Evolutionary conservation across 2,888 invertebrate genomes (phyloP).

Genomic region (Metellina segmentata): DNA sequence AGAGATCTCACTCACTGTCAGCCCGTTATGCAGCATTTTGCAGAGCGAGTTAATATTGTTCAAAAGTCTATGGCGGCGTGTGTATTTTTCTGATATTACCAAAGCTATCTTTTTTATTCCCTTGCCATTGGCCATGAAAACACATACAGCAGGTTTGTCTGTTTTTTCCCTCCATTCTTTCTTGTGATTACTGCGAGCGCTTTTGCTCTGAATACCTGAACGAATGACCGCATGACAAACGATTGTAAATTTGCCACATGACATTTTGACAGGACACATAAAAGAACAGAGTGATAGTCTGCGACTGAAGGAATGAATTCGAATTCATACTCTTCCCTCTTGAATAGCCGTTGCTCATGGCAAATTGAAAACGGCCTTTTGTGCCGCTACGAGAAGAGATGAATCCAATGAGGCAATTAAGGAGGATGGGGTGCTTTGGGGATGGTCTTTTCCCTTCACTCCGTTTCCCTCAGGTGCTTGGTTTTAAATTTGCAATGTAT

Average conservation of each 20-base stretch:
- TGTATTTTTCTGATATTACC: slow-evolving; percentile 61
- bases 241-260: slow-evolving; percentile 75
- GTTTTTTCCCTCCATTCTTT: slow-evolving; percentile 2
- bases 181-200: not conserved
- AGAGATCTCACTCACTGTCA: slow-evolving; percentile 66
- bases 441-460: not conserved
- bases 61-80: slow-evolving; percentile 44
- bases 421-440: slow-evolving; percentile 2
- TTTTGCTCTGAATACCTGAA: slow-evolving; percentile 64
- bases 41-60: slow-evolving; percentile 57
- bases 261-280: slow-evolving; percentile 70
- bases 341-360: slow-evolving; percentile 49
- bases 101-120: slow-evolving; percentile 28
- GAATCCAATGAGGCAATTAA: slow-evolving; percentile 55
- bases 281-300: slow-evolving; percentile 68
- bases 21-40: slow-evolving; percentile 30
- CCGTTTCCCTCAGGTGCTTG: too few relatives aligned
- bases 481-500: too few relatives aligned
- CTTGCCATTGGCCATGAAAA: slow-evolving; percentile 44
- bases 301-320: slow-evolving; percentile 53
- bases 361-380: slow-evolving; percentile 67
- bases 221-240: slow-evolving; percentile 74
- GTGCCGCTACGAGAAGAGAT: not conserved
- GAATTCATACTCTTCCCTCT: slow-evolving; percentile 44
- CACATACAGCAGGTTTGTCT: slow-evolving; percentile 28